Evolutionary conservation across 2,888 invertebrate genomes (phyloP).

Genomic region (Apodemia hepburni): DNA sequence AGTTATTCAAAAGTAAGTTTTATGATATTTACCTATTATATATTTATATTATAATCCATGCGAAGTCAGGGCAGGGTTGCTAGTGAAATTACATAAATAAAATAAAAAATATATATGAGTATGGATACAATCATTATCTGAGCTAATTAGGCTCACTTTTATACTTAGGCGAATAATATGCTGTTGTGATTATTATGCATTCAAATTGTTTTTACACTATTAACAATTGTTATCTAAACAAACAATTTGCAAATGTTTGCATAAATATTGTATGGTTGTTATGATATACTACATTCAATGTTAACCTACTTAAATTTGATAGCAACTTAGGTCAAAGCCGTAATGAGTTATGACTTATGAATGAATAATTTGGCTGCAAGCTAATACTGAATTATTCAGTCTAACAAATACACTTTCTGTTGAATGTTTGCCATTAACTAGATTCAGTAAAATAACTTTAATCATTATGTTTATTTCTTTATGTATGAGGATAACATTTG

Average conservation of each 20-base stretch:
- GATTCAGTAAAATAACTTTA: too few relatives aligned
- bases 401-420: background rate
- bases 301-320: conserved; percentile 34
- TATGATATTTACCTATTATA: too few relatives aligned
- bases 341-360: conserved; percentile 19
- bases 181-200: background rate
- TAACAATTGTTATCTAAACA: background rate
- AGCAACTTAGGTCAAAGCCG: conserved; percentile 25
- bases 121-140: too few relatives aligned
- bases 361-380: conserved; percentile 19
- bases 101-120: too few relatives aligned
- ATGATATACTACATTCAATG: conserved; percentile 20
- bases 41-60: too few relatives aligned
- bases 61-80: too few relatives aligned
- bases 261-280: background rate
- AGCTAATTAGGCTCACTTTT: too few relatives aligned
- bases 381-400: conserved; percentile 18
- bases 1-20: too few relatives aligned
- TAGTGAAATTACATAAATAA: too few relatives aligned
- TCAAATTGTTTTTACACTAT: background rate
- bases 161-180: background rate
- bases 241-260: background rate
- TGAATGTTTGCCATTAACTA: background rate
- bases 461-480: too few relatives aligned
- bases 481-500: too few relatives aligned